phyloP scores from a whole-genome alignment of 2,797 vertebrate species.

The Myiotriccus ornatus region DNA sequence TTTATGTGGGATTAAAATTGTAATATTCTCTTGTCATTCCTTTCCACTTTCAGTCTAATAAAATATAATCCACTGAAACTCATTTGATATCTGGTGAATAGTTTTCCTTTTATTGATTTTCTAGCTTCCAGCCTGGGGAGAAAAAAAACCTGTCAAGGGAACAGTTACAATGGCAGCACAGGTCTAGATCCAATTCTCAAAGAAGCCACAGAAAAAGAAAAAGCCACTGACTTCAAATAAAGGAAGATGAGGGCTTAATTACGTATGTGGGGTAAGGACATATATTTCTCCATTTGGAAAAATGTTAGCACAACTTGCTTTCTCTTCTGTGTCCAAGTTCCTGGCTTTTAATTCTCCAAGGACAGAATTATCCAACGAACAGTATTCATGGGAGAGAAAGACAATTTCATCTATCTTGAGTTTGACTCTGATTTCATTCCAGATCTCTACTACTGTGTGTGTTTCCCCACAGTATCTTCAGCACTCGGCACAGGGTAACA shows the following conservation, averaged over 20 bases:
- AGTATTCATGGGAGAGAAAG: background rate
- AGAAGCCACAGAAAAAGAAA: background rate
- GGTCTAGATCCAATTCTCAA: background rate
- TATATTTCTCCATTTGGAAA: conserved; percentile 5
- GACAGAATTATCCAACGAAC: background rate
- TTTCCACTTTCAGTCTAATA: conserved; percentile 42
- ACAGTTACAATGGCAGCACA: background rate
- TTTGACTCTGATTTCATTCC: background rate
- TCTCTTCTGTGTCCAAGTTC: conserved; percentile 11
- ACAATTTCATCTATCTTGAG: background rate
- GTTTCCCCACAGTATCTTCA: conserved; percentile 20
- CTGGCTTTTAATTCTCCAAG: background rate
- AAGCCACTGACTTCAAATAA: conserved; percentile 1
- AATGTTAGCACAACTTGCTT: background rate
- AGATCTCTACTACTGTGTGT: conserved; percentile 23
- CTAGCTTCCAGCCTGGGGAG: background rate
- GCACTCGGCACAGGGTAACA: conserved; percentile 1
- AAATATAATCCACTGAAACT: conserved; percentile 41
- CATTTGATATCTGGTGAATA: conserved; percentile 33
- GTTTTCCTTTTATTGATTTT: conserved; percentile 37
- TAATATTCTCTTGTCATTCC: conserved; percentile 46
- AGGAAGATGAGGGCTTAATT: conserved; percentile 1
- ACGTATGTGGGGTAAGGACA: background rate
- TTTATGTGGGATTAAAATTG: conserved; percentile 44
- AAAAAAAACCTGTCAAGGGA: background rate